Percentiles rank a stretch among this genome's conserved stretches.
These are phyloP conservation scores for Elachura formosa DNA, from an alignment of 2,113 vertebrate genomes.

Conservation along the genomic window DNA sequence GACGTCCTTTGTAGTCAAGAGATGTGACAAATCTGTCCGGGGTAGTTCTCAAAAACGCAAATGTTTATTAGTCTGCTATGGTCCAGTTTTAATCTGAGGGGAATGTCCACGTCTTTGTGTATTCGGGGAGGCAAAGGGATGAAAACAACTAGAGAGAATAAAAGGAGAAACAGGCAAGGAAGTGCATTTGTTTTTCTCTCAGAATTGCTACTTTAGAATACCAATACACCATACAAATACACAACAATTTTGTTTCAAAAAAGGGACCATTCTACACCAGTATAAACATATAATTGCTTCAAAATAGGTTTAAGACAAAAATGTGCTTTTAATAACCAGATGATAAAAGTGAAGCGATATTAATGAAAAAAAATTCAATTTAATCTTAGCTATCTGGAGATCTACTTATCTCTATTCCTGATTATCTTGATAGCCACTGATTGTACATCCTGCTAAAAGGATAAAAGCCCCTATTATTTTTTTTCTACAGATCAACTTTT, in stretches of 20 bases:
- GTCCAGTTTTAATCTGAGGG: background rate
- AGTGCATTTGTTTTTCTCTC: background rate
- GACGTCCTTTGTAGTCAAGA: background rate
- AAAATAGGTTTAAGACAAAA: slow-evolving; percentile 11
- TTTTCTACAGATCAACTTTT: background rate
- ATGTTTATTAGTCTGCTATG: background rate
- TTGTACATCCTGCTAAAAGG: background rate
- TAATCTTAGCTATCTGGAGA: background rate
- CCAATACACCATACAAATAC: background rate
- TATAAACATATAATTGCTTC: background rate
- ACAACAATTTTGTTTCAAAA: background rate
- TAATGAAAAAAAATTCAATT: background rate
- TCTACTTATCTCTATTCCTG: background rate
- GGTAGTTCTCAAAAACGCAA: background rate
- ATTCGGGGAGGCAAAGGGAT: background rate
- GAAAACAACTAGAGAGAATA: background rate
- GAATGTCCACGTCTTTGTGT: background rate
- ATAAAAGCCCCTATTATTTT: background rate
- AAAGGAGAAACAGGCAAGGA: background rate
- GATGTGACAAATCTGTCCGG: background rate
- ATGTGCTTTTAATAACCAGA: background rate
- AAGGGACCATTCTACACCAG: background rate
- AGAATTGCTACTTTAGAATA: background rate
- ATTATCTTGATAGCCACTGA: background rate
- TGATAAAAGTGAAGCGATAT: background rate